Evolutionary conservation across 2,888 invertebrate species (phyloP).

Genomic region (Eupeodes luniger): DNA sequence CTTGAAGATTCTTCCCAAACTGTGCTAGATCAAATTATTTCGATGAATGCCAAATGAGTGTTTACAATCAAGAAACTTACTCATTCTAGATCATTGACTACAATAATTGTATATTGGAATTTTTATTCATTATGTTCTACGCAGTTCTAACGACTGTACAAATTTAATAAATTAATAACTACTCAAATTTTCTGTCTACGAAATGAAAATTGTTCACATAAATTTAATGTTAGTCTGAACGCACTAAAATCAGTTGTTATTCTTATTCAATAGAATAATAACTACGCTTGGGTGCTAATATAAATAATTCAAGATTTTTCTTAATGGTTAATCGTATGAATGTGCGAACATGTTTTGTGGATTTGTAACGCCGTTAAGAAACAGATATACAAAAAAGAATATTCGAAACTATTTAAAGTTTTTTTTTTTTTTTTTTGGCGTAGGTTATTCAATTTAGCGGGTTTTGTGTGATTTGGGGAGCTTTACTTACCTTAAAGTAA

Average conservation of each 20-base stretch:
- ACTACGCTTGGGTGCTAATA: slow-evolving; percentile 83
- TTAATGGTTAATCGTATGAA: slow-evolving; percentile 64
- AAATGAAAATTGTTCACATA: too few relatives aligned
- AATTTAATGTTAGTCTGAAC: not conserved
- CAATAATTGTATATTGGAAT: not conserved
- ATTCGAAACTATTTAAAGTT: too few relatives aligned
- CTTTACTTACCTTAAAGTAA: too few relatives aligned
- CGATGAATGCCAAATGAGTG: slow-evolving; percentile 64
- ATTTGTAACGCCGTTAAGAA: slow-evolving; percentile 71
- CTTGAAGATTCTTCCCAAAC: slow-evolving; percentile 10
- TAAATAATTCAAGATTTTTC: slow-evolving; percentile 62
- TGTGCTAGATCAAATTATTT: slow-evolving; percentile 57
- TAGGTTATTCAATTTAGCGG: too few relatives aligned
- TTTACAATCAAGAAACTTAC: slow-evolving; percentile 48
- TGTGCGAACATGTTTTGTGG: slow-evolving; percentile 46
- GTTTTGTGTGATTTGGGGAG: not conserved
- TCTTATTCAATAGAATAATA: slow-evolving; percentile 80
- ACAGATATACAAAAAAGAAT: slow-evolving; percentile 21
- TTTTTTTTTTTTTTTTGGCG: too few relatives aligned
- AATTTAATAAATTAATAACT: too few relatives aligned
- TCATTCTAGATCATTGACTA: slow-evolving; percentile 54
- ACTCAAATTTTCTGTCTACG: too few relatives aligned
- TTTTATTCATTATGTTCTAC: not conserved
- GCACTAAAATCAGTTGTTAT: slow-evolving; percentile 81
- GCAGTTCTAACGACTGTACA: too few relatives aligned